Percentiles rank a stretch among this genome's conserved stretches.
Conservation (phyloP, 2,113 vertebrate species). For the Anser brachyrhynchus region DNA sequence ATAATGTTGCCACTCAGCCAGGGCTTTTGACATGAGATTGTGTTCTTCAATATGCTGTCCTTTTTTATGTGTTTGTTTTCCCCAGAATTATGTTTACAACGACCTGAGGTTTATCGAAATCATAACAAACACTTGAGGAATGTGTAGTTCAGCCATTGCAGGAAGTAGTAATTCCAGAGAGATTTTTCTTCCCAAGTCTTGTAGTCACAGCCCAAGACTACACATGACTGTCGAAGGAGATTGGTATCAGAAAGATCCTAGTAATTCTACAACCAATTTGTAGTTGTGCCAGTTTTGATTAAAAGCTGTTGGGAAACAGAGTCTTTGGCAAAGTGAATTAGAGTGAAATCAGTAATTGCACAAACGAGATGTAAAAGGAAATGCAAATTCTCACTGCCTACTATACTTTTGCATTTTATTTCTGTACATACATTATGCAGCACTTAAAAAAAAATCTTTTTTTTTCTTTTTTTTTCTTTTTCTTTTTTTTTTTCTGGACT, state of each 20-base stretch:
- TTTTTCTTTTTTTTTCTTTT: background rate
- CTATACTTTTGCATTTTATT: background rate
- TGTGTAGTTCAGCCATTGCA: background rate
- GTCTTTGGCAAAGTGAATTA: background rate
- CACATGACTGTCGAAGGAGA: background rate
- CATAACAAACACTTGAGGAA: background rate
- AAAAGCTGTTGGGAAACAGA: background rate
- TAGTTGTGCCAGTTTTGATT: background rate
- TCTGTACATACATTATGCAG: background rate
- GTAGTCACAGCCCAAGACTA: background rate
- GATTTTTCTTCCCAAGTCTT: background rate
- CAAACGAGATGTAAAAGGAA: background rate
- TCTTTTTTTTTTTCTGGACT: background rate
- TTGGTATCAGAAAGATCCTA: background rate
- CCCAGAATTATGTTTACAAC: background rate
- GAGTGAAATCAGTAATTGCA: background rate
- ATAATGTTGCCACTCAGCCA: background rate
- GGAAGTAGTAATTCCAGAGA: background rate
- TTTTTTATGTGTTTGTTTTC: background rate
- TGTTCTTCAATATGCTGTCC: background rate
- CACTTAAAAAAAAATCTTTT: background rate
- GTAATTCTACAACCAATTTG: background rate
- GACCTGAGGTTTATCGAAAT: background rate
- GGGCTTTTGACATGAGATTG: background rate
- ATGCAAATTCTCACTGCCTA: background rate